Evolutionary conservation across 2,113 vertebrate genomes (phyloP).

Genomic region (Rhombomys opimus): DNA sequence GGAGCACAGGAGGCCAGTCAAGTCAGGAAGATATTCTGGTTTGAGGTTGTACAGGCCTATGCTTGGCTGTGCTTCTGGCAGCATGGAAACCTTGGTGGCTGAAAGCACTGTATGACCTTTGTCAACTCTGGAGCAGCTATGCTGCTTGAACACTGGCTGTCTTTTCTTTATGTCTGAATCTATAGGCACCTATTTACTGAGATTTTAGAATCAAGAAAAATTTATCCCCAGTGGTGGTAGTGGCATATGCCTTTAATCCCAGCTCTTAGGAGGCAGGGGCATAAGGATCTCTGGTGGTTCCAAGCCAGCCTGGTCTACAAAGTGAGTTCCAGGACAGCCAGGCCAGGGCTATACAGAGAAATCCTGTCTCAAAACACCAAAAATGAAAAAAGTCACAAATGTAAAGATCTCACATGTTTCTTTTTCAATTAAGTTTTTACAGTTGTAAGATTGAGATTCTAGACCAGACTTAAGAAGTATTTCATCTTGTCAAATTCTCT

Average conservation of each 20-base stretch:
- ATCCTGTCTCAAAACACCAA: background rate
- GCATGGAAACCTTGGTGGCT: background rate
- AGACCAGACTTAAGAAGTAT: slow-evolving; percentile 60
- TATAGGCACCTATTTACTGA: background rate
- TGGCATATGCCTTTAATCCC: background rate
- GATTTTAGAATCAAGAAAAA: slow-evolving; percentile 21
- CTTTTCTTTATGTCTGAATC: slow-evolving; percentile 20
- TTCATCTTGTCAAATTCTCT: slow-evolving; percentile 58
- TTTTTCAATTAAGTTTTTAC: slow-evolving; percentile 52
- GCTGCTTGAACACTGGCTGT: background rate
- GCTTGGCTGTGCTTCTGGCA: background rate
- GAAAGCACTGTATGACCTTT: background rate
- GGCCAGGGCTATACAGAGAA: background rate
- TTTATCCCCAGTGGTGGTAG: background rate
- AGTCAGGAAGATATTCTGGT: too few species aligned
- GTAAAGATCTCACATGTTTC: background rate
- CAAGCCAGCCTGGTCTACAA: background rate
- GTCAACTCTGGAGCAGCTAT: background rate
- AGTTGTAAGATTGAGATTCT: slow-evolving; percentile 56
- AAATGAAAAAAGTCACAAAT: background rate
- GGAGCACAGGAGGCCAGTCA: background rate
- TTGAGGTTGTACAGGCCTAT: background rate
- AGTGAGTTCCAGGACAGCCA: too few species aligned
- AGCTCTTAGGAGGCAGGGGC: too few species aligned
- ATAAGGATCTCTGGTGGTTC: background rate